Evolutionary conservation across 2,888 invertebrate genomes (phyloP).

Genomic region (Tiphia femorata): DNA sequence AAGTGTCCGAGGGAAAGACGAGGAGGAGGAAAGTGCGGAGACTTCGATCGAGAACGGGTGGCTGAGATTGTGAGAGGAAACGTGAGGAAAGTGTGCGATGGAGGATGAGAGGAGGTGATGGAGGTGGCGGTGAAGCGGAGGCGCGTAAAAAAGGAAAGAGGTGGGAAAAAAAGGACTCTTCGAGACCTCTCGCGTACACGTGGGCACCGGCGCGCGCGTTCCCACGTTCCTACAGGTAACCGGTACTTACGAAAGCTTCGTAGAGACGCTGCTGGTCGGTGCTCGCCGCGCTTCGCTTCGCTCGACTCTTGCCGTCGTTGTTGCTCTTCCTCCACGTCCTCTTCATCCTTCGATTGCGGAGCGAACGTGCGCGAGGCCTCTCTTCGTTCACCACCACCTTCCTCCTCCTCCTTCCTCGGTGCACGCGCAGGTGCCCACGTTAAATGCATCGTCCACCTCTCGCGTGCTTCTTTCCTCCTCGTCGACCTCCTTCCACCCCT

Average conservation of each 20-base stretch:
- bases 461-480: too few species aligned
- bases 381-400: too few species aligned
- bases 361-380: background rate
- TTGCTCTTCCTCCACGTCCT: too few species aligned
- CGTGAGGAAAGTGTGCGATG: background rate
- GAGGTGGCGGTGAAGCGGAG: background rate
- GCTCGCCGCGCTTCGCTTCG: too few species aligned
- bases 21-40: background rate
- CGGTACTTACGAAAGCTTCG: slow-evolving; percentile 35
- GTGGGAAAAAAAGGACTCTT: slow-evolving; percentile 3
- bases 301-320: too few species aligned
- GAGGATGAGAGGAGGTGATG: background rate
- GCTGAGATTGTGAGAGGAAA: too few species aligned
- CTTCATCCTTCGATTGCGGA: slow-evolving; percentile 9
- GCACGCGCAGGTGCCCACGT: slow-evolving; percentile 23
- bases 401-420: too few species aligned
- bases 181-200: slow-evolving; percentile 14
- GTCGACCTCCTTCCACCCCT: too few species aligned
- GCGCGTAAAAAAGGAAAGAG: slow-evolving; percentile 9
- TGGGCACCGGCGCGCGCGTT: slow-evolving; percentile 20
- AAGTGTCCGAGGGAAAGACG: background rate
- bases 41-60: background rate
- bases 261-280: too few species aligned
- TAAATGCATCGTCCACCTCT: slow-evolving; percentile 16
- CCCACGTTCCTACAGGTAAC: slow-evolving; percentile 34